Percentiles rank a stretch among this genome's conserved stretches.
Conservation (phyloP, 2,888 invertebrate species). For the Caenorhabditis sp. region DNA sequence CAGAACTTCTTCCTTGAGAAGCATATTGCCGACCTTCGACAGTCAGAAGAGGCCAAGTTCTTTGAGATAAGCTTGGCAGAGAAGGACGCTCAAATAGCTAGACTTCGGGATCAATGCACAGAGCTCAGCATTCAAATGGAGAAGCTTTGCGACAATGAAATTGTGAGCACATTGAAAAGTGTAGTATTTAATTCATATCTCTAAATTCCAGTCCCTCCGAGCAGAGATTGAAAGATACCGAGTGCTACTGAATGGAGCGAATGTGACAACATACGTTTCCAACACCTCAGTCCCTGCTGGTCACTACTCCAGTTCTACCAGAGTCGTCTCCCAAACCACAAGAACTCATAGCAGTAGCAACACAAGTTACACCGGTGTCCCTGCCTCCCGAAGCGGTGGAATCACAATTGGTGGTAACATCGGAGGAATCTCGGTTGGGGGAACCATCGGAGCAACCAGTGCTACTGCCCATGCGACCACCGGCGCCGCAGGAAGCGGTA, state of each 20-base stretch:
- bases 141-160: conserved; percentile 51
- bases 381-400: conserved; percentile 12
- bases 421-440: conserved; percentile 35
- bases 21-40: conserved; percentile 24
- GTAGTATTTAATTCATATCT: neutral
- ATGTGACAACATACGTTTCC: conserved; percentile 47
- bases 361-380: conserved; percentile 22
- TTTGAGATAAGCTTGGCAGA: conserved; percentile 43
- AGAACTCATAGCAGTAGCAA: conserved; percentile 30
- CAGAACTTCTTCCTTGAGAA: conserved; percentile 47
- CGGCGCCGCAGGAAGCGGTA: conserved; percentile 29
- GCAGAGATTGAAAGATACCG: conserved; percentile 55
- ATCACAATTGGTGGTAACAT: conserved; percentile 36
- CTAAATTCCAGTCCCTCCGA: conserved; percentile 49
- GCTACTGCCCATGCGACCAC: conserved; percentile 9
- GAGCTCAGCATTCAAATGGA: conserved; percentile 53
- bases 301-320: conserved; percentile 8
- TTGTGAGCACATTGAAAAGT: conserved; percentile 11
- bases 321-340: conserved; percentile 25
- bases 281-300: neutral
- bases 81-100: conserved; percentile 41
- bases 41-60: conserved; percentile 16
- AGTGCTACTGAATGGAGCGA: conserved; percentile 35
- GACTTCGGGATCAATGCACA: conserved; percentile 49
- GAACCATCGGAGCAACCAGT: conserved; percentile 14